Conservation (phyloP, 2,797 vertebrate species). For the Crocidura indochinensis region DNA sequence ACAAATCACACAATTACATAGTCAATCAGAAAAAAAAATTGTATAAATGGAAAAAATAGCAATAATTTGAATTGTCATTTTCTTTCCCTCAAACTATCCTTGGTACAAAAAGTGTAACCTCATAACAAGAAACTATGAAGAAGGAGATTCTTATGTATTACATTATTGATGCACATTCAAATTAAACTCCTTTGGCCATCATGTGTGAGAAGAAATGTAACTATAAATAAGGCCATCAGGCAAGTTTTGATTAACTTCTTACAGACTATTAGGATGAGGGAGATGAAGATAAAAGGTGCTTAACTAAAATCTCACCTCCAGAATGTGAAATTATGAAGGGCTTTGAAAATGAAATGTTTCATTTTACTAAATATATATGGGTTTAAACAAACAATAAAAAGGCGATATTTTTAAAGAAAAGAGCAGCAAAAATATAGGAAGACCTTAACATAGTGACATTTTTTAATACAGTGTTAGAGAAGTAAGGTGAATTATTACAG, state of each 20-base stretch:
- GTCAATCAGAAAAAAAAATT: not conserved
- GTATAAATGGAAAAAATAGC: not conserved
- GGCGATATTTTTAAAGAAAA: not conserved
- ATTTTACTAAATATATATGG: not conserved
- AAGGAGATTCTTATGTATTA: not conserved
- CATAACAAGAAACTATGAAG: not conserved
- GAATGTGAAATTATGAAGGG: constrained; percentile 25
- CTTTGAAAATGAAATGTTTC: constrained; percentile 12
- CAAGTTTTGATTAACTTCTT: constrained; percentile 14
- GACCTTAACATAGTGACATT: not conserved
- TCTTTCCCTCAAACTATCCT: not conserved
- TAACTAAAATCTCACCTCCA: not conserved
- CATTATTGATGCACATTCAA: not conserved
- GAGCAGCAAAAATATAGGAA: not conserved
- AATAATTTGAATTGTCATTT: constrained; percentile 36
- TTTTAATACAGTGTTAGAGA: not conserved
- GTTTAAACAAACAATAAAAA: not conserved
- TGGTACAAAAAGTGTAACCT: not conserved
- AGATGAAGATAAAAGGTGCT: too few relatives aligned
- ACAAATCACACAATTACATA: not conserved
- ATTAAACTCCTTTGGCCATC: not conserved
- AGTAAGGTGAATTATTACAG: not conserved
- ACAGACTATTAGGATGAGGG: not conserved
- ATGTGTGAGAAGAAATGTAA: not conserved
- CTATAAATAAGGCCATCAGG: not conserved